Evolutionary conservation across 2,797 vertebrate species (phyloP).

Genomic region (Rhabdomys pumilio): DNA sequence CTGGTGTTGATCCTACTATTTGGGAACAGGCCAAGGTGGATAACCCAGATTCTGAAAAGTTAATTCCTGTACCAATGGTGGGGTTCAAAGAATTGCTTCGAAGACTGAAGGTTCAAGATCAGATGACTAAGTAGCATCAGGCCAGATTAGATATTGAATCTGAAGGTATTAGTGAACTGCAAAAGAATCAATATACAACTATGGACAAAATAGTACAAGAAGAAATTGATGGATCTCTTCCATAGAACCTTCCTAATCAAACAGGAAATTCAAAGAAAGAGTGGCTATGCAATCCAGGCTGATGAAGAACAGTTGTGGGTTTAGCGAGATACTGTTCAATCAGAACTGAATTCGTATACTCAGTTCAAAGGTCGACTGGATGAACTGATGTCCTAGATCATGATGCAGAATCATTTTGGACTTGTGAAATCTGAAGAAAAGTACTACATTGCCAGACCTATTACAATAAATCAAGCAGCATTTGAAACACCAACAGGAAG

Average conservation of each 20-base stretch:
- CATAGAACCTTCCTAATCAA: slow-evolving; percentile 97
- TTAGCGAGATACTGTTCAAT: slow-evolving; percentile 98
- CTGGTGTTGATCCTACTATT: slow-evolving; percentile 98
- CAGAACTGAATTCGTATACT: slow-evolving; percentile 97
- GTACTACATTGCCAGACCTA: slow-evolving; percentile 96
- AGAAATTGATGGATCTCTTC: slow-evolving; percentile 98
- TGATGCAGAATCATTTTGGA: slow-evolving; percentile 99
- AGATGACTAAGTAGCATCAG: slow-evolving; percentile 99
- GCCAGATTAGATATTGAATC: slow-evolving; percentile 95
- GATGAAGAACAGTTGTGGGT: slow-evolving; percentile 99
- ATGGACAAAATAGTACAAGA: slow-evolving; percentile 99
- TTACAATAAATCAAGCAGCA: slow-evolving; percentile 99
- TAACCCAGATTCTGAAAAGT: slow-evolving; percentile 98
- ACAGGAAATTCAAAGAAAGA: slow-evolving; percentile 99
- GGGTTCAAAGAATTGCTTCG: slow-evolving; percentile 97
- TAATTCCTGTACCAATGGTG: slow-evolving; percentile 99
- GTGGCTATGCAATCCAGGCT: slow-evolving; percentile 98
- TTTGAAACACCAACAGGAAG: slow-evolving; percentile 98
- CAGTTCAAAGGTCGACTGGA: slow-evolving; percentile 99
- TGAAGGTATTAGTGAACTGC: slow-evolving; percentile 97
- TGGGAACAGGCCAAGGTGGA: slow-evolving; percentile 99
- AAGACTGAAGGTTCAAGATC: slow-evolving; percentile 97
- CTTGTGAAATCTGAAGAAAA: slow-evolving; percentile 96
- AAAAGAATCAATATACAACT: slow-evolving; percentile 98
- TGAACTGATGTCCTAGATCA: slow-evolving; percentile 99